Percentiles rank a stretch among this genome's conserved stretches.
Evolutionary conservation across 2,113 vertebrate genomes (phyloP).

Genomic region (Erythrocercus mccallii): DNA sequence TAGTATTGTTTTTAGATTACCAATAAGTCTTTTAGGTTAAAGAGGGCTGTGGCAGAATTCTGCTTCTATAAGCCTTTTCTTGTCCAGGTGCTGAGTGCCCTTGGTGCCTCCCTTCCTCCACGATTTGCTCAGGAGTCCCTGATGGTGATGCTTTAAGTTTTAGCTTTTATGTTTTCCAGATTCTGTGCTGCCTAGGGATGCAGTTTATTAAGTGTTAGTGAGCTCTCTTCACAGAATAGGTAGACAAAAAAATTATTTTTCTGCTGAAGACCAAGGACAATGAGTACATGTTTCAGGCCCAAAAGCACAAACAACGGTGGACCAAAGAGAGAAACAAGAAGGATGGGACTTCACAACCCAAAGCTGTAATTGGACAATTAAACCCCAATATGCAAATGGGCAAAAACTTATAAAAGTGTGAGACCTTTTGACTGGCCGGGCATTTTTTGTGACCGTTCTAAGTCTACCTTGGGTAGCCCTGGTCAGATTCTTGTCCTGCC

Average conservation of each 20-base stretch:
- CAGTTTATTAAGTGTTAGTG: neutral
- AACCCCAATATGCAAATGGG: neutral
- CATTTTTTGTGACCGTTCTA: neutral
- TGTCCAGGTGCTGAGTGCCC: neutral
- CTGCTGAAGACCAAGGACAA: neutral
- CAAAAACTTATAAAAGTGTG: neutral
- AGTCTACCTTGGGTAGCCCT: neutral
- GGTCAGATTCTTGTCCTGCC: neutral
- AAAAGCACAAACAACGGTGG: neutral
- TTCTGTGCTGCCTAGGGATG: neutral
- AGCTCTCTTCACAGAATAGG: neutral
- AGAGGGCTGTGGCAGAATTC: neutral
- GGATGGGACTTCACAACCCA: neutral
- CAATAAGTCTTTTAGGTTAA: neutral
- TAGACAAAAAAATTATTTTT: neutral
- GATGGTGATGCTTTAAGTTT: neutral
- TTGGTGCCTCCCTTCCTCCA: neutral
- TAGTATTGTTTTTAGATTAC: neutral
- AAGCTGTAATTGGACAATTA: neutral
- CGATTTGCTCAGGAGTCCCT: neutral
- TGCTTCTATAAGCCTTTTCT: neutral
- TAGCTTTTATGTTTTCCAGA: neutral
- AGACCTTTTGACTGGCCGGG: rapidly evolving
- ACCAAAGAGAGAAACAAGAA: neutral
- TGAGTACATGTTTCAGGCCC: neutral